Percentiles rank a stretch among this genome's conserved stretches.
Conservation (phyloP, 2,113 vertebrate genomes). For the Poeciliopsis occidentalis region DNA sequence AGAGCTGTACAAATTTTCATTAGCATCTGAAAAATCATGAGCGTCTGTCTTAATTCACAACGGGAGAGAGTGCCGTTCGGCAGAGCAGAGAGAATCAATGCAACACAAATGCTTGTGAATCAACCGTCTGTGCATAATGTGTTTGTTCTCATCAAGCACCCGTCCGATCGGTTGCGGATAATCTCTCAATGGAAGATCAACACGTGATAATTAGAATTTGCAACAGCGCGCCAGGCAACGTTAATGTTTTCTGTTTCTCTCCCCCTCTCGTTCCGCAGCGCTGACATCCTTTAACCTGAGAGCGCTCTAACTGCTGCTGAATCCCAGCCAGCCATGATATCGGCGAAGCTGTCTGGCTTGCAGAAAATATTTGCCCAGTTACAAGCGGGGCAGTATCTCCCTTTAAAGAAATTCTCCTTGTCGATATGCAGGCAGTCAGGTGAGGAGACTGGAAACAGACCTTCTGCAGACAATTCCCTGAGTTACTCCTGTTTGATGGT, state of each 20-base stretch:
- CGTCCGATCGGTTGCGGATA: constrained; percentile 71
- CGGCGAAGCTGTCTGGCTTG: constrained; percentile 69
- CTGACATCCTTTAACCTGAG: constrained; percentile 67
- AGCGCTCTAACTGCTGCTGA: constrained; percentile 66
- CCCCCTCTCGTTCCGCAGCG: constrained; percentile 40
- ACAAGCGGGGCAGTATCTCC: constrained; percentile 60
- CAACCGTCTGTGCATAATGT: constrained; percentile 71
- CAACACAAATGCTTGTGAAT: constrained; percentile 64
- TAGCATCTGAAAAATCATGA: constrained; percentile 68
- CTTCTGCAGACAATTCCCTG: constrained; percentile 24
- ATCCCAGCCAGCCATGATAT: constrained; percentile 74
- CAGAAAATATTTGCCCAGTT: constrained; percentile 71
- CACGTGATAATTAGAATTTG: constrained; percentile 73
- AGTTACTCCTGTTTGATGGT: constrained; percentile 15
- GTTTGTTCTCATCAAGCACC: constrained; percentile 75
- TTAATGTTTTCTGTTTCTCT: constrained; percentile 47
- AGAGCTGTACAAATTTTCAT: constrained; percentile 68
- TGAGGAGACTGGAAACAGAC: constrained; percentile 44
- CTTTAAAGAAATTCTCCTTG: constrained; percentile 64
- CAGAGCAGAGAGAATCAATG: constrained; percentile 67
- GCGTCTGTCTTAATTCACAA: constrained; percentile 66
- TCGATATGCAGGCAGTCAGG: constrained; percentile 48
- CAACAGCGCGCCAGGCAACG: constrained; percentile 54
- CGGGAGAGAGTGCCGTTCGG: constrained; percentile 57
- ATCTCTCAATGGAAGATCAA: constrained; percentile 71